Base-by-base conservation (phyloP, 53 echinoderm and acorn worm species). In the Crossaster papposus region DNA sequence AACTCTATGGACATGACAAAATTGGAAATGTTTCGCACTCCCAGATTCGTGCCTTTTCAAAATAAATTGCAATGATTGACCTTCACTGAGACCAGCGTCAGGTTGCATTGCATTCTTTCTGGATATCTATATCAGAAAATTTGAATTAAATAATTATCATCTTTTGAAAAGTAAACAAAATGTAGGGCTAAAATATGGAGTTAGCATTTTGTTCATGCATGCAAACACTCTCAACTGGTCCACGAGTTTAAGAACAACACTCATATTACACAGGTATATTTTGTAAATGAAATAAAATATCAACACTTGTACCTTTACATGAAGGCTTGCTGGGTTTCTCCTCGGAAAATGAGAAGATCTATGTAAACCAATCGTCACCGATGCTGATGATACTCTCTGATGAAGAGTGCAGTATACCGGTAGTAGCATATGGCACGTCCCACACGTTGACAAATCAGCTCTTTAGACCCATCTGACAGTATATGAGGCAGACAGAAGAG, bases 391-490 rank as follows among this genome's bases (percentile, higher is more conserved):
- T 72, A 20, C 15, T n/a, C n/a, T n/a, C n/a, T 58, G 58, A 58
- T 58, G 58, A 58, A 3, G 17, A 58, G 14, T 58, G 58, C 58
- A 58, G 58, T 44, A 44, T 50, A 44, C n/a, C n/a, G n/a, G n/a
- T 14, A 84, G 32, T 65, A 84, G 84, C 72, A 72, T 84, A 84
- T 72, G 72, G 71, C 84, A 52, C 31, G 36, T 64, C 22, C 51
- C 37, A 37, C 84, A 52, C 31, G 33, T 64, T 38, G 84, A 72
- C 51, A 38, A 72, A 72, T 50, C 84, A 24, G 51, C 84, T 72
- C 37, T 29, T 52, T 30, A 53, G 26, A 84, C 36, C 68, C 84
- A 84, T 51, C 84, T 84, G 58, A 58, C 52, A 51, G 17, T 22
- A 13, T n/a, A n/a, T n/a, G n/a, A 50, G 23, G 31, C 51, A 65